These are phyloP conservation scores for Chrysoperla carnea DNA, from an alignment of 1,140 invertebrate species.

Conservation along the genomic window DNA sequence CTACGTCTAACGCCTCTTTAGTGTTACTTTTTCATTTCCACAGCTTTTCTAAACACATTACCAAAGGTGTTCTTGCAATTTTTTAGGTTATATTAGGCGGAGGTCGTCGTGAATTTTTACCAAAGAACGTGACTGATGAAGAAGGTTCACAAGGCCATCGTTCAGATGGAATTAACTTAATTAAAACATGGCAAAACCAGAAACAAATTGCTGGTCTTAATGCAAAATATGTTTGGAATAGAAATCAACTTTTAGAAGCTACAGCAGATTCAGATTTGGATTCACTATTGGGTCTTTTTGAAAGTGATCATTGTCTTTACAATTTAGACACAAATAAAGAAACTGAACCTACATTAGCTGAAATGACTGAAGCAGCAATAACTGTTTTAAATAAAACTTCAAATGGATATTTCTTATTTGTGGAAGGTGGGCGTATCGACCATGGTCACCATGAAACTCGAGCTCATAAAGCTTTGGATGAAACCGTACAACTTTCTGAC, in stretches of 20 bases:
- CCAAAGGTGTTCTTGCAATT: too few species aligned
- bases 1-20: too few species aligned
- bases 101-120: constrained; percentile 49
- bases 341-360: constrained; percentile 42
- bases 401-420: constrained; percentile 51
- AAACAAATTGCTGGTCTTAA: constrained; percentile 18
- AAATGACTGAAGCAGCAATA: constrained; percentile 70
- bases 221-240: constrained; percentile 43
- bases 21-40: too few species aligned
- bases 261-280: constrained; percentile 23
- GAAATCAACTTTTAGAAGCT: constrained; percentile 23
- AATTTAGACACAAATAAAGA: constrained; percentile 33
- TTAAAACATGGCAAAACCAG: constrained; percentile 26
- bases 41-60: too few species aligned
- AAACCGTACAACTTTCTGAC: constrained; percentile 48
- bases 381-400: constrained; percentile 45
- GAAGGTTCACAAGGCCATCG: constrained; percentile 25
- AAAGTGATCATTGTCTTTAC: constrained; percentile 31
- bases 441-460: constrained; percentile 48
- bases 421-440: constrained; percentile 58
- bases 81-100: constrained; percentile 59
- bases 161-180: constrained; percentile 27
- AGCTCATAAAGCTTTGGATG: constrained; percentile 43
- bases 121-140: constrained; percentile 34
- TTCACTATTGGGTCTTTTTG: constrained; percentile 39